Base-by-base conservation (phyloP, 2,888 invertebrate genomes). In the Amiota communis region DNA sequence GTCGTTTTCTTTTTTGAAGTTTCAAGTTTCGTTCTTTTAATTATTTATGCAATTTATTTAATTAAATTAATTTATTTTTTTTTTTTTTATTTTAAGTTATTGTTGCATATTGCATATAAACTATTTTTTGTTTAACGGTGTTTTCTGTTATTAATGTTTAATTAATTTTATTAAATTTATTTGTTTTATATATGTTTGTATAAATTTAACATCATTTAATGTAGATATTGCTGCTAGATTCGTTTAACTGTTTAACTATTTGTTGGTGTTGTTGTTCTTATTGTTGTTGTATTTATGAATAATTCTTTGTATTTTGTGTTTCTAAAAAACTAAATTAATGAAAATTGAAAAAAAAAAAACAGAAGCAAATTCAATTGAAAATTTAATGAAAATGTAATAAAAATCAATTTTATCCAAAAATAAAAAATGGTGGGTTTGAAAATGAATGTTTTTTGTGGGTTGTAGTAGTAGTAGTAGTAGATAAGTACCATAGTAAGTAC, bases 1-100 rank as follows among this genome's bases (percentile, higher is more conserved):
- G 49, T 73, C 72, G 70, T 75, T 74, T 72, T 6, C 71, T 72
- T 71, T 76, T 76, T 80, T 82, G 85, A 82, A 85, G 36, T 36
- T 36, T 36, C 36, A 36, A 36, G 36, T 36, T 36, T 36, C 36
- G 6, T 36, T 36, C 36, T 36, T n/a, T 36, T 36, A 36, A 36
- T 36, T 36, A 23, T 2, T 23, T 23, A 23, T 23, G 3, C 3
- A 23, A 23, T 23, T 23, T 23, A 23, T 23, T 23, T 23, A 6
- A 36, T 36, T 36, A 4, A 36, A 36, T 36, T 36, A 36, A 36
- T 36, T 36, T 36, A 36, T 36, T 46, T 11, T 49, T 46, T 59
- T 65, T 70, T 12, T 12, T 59, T 70, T 17, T 17, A 36, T 67
- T 72, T 23, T 72, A n/a, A n/a, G 23, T 23, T 23, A 23, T 49